These are phyloP conservation scores for Nyctibius bracteatus DNA, from an alignment of 2,113 vertebrate species.

Conservation along the genomic window DNA sequence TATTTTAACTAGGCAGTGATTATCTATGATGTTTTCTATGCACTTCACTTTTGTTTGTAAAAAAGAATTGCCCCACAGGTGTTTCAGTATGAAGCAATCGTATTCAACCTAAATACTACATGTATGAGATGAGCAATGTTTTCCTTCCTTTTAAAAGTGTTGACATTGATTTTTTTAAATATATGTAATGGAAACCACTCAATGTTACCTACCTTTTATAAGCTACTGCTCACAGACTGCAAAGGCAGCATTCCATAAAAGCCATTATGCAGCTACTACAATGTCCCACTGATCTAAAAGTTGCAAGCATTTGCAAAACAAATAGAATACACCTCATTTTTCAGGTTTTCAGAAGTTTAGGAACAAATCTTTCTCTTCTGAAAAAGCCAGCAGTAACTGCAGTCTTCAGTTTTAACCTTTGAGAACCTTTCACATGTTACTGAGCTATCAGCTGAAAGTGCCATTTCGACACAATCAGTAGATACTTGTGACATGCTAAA, in stretches of 20 bases:
- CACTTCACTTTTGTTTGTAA: neutral
- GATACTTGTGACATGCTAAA: neutral
- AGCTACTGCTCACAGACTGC: constrained; percentile 26
- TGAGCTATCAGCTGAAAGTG: neutral
- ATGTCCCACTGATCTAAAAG: constrained; percentile 1
- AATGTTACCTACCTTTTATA: constrained; percentile 45
- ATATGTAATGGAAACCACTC: constrained; percentile 42
- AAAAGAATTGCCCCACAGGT: neutral
- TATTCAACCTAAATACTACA: neutral
- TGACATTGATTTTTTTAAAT: constrained; percentile 44
- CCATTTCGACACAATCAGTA: neutral
- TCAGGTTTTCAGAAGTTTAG: constrained; percentile 3
- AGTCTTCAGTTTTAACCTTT: neutral
- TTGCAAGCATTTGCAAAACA: constrained; percentile 19
- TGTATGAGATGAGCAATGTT: constrained; percentile 15
- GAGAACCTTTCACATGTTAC: neutral
- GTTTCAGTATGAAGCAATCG: constrained; percentile 30
- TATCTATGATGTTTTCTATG: neutral
- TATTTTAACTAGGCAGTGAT: neutral
- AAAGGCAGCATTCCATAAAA: constrained; percentile 41
- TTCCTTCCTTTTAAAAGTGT: constrained; percentile 37
- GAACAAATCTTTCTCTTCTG: neutral
- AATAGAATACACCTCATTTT: neutral
- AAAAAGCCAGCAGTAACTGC: neutral
- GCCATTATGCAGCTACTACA: constrained; percentile 1